These are phyloP conservation scores for Sebastes nivosus DNA, from an alignment of 2,797 vertebrate genomes.

Conservation along the genomic window DNA sequence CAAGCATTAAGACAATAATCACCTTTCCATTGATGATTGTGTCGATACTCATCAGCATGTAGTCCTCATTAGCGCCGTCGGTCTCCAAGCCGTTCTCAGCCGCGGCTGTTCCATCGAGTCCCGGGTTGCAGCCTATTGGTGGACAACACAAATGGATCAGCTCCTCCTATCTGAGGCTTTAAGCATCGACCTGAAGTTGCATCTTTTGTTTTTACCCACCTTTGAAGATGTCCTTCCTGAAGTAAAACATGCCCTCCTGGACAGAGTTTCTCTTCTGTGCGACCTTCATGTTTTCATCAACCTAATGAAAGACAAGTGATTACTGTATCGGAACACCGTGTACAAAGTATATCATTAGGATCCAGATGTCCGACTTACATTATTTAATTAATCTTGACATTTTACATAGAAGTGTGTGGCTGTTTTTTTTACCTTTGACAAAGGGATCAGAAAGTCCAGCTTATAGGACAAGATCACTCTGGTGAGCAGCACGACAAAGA, in stretches of 20 bases:
- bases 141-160: background rate
- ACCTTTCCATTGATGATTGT: constrained; percentile 99
- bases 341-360: background rate
- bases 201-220: constrained; percentile 72
- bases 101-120: constrained; percentile 85
- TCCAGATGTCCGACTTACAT: background rate
- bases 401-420: background rate
- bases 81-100: constrained; percentile 85
- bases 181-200: fast-evolving
- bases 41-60: constrained; percentile 94
- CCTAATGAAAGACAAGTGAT: constrained; percentile 76
- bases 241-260: constrained; percentile 93
- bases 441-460: constrained; percentile 95
- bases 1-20: background rate
- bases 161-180: background rate
- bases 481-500: constrained; percentile 97
- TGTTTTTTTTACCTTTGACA: constrained; percentile 89
- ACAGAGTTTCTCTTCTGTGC: constrained; percentile 97
- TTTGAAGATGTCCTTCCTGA: constrained; percentile 97
- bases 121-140: constrained; percentile 87
- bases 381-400: background rate
- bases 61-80: constrained; percentile 83
- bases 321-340: background rate
- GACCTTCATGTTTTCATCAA: constrained; percentile 97
- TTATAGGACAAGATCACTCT: constrained; percentile 98